A percentile compares a stretch with the other conserved stretches of the same genome.
Conservation (phyloP, 2,113 vertebrate species). For the Ctenodactylus gundi region DNA sequence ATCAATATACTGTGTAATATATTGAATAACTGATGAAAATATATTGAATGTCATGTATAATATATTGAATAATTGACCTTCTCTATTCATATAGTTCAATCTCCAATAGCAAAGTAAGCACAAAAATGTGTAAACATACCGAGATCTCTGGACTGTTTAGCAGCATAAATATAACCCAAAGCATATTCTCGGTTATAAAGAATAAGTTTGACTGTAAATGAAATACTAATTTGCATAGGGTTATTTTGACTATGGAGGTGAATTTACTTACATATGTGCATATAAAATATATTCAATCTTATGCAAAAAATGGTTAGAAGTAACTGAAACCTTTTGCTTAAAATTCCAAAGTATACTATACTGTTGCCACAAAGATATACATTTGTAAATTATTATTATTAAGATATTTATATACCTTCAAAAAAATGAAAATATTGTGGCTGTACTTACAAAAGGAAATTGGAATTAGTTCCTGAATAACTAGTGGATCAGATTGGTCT, state of each 20-base stretch:
- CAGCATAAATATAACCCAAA: neutral
- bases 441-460: neutral
- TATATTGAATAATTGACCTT: neutral
- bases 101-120: neutral
- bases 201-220: neutral
- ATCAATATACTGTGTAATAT: neutral
- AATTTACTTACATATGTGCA: neutral
- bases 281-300: constrained; percentile 5
- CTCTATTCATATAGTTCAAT: neutral
- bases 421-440: neutral
- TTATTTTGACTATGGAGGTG: neutral
- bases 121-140: neutral
- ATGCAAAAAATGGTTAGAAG: neutral
- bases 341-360: constrained; percentile 4
- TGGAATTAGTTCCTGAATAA: neutral
- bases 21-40: neutral
- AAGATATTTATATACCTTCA: too few relatives aligned
- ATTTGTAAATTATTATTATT: too few relatives aligned
- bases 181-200: neutral
- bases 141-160: neutral
- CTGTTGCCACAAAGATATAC: constrained; percentile 8
- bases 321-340: constrained; percentile 1
- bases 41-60: neutral
- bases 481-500: neutral
- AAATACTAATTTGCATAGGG: neutral